phyloP scores from a whole-genome alignment of 2,888 invertebrate species.

The Phlogophora meticulosa region DNA sequence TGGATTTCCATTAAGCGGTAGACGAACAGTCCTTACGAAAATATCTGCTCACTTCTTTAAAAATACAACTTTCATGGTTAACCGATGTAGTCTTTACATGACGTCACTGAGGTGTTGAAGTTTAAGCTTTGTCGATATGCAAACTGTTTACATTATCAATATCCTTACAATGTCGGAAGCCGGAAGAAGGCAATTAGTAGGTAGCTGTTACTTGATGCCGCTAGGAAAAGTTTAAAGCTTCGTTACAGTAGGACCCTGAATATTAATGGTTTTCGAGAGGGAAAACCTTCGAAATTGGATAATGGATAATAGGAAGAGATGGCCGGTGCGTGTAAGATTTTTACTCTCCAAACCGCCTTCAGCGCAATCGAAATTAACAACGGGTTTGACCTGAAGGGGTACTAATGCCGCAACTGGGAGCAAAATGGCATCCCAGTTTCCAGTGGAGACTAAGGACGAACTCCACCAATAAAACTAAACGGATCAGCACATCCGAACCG shows the following conservation, averaged over 20 bases:
- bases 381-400: not conserved
- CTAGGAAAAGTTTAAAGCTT: constrained; percentile 7
- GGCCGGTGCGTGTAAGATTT: not conserved
- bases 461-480: too few relatives aligned
- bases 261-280: constrained; percentile 3
- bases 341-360: not conserved
- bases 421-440: too few relatives aligned
- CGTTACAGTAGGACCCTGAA: constrained; percentile 2
- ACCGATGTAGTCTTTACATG: not conserved
- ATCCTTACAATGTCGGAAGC: constrained; percentile 45
- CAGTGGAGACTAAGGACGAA: too few relatives aligned
- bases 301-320: not conserved
- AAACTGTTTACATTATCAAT: constrained; percentile 42
- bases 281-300: constrained; percentile 4
- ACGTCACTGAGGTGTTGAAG: constrained; percentile 20
- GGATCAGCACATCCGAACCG: too few relatives aligned
- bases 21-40: not conserved
- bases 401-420: not conserved
- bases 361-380: not conserved
- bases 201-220: not conserved
- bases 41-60: not conserved
- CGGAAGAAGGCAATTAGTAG: constrained; percentile 31
- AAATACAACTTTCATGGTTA: not conserved
- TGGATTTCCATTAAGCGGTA: too few relatives aligned
- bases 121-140: constrained; percentile 23